A percentile compares a stretch with the other conserved stretches of the same genome.
Evolutionary conservation across 1,140 invertebrate species (phyloP).

Genomic region (Arctopsyche grandis): DNA sequence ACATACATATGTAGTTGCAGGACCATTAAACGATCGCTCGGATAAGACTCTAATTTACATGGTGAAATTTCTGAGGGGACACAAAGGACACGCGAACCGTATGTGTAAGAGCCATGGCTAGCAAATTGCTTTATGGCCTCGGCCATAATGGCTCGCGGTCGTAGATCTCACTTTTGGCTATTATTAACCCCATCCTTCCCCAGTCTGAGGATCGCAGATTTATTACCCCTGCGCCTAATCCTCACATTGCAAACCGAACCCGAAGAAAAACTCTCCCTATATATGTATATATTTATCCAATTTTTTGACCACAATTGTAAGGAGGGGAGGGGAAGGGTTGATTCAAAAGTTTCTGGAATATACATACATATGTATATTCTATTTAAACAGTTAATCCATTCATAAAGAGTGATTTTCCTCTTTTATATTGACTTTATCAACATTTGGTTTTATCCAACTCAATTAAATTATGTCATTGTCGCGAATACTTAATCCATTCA

Average conservation of each 20-base stretch:
- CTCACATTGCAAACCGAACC: not conserved
- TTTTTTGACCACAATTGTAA: no score
- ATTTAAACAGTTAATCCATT: no score
- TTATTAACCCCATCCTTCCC: not conserved
- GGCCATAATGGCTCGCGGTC: not conserved
- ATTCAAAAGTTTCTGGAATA: no score
- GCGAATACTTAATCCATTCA: no score
- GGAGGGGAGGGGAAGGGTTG: no score
- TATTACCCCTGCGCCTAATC: not conserved
- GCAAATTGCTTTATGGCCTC: not conserved
- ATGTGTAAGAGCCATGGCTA: not conserved
- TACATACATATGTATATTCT: no score
- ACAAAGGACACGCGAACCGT: not conserved
- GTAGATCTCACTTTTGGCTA: constrained; percentile 16
- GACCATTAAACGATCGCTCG: not conserved
- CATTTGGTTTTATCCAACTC: no score
- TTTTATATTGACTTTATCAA: no score
- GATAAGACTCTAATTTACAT: not conserved
- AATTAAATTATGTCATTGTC: no score
- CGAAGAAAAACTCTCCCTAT: not conserved
- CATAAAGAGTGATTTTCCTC: no score
- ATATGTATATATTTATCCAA: not conserved
- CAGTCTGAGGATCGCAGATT: constrained; percentile 15
- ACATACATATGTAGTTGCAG: no score
- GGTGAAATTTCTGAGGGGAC: not conserved